Evolutionary conservation across 2,113 vertebrate species (phyloP).

Genomic region (Arothron firmamentum): DNA sequence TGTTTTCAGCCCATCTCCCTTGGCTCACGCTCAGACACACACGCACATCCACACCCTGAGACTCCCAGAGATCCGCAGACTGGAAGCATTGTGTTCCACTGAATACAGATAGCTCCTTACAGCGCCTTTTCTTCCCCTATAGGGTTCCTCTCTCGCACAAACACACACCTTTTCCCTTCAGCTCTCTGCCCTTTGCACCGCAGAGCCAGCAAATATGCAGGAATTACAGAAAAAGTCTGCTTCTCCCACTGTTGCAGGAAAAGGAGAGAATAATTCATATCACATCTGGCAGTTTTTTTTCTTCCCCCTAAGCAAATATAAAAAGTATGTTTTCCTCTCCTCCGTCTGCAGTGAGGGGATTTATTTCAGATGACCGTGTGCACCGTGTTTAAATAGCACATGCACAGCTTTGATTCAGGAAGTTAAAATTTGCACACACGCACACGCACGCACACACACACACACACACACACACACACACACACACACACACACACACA

Average conservation of each 20-base stretch:
- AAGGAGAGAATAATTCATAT: slow-evolving; percentile 67
- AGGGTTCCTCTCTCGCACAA: slow-evolving; percentile 29
- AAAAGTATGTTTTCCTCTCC: slow-evolving; percentile 60
- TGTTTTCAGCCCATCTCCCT: slow-evolving; percentile 72
- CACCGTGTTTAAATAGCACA: slow-evolving; percentile 1
- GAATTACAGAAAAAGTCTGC: slow-evolving; percentile 67
- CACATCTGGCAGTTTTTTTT: slow-evolving; percentile 56
- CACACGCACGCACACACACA: slow-evolving; percentile 14
- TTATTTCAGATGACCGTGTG: slow-evolving; percentile 36
- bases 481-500: background rate
- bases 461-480: slow-evolving; percentile 28
- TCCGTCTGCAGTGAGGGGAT: slow-evolving; percentile 18
- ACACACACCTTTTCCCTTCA: slow-evolving; percentile 50
- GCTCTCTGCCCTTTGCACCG: slow-evolving; percentile 56
- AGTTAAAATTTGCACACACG: slow-evolving; percentile 1
- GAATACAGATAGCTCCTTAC: slow-evolving; percentile 55
- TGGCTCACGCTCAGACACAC: slow-evolving; percentile 41
- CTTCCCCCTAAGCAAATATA: slow-evolving; percentile 66
- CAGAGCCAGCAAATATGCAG: slow-evolving; percentile 68
- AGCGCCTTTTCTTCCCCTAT: slow-evolving; percentile 20
- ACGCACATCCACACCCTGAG: slow-evolving; percentile 19
- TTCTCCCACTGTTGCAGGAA: slow-evolving; percentile 49
- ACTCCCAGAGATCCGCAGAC: slow-evolving; percentile 11
- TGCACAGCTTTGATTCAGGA: slow-evolving; percentile 7
- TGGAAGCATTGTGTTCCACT: slow-evolving; percentile 27